Percentiles rank a stretch among this genome's conserved stretches.
These are phyloP conservation scores for Drosophila melanogaster DNA, from an alignment of 1,140 invertebrate species.

Conservation along the genomic window Release_6_plus_ISO1_MT NT_037436.4:8565501-8566000, in stretches of 20 bases:
- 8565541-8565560: constrained; percentile 91
- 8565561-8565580: constrained; percentile 95
- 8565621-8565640: constrained; percentile 93
- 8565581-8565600: constrained; percentile 89
- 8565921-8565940: constrained; percentile 93
- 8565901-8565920: constrained; percentile 90
- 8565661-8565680: constrained; percentile 85
- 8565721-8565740: constrained; percentile 94
- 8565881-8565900: constrained; percentile 87
- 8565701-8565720: constrained; percentile 89
- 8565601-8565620: constrained; percentile 91
- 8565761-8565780: constrained; percentile 92
- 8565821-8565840: constrained; percentile 89
- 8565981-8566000: constrained; percentile 90
- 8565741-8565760: constrained; percentile 94
- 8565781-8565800: constrained; percentile 92
- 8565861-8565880: constrained; percentile 90
- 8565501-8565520: constrained; percentile 93
- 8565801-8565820: constrained; percentile 91
- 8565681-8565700: constrained; percentile 84
- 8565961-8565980: constrained; percentile 92
- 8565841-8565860: constrained; percentile 95
- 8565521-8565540: constrained; percentile 89
- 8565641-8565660: constrained; percentile 91
- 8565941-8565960: constrained; percentile 93